Base-by-base conservation (phyloP, 2,113 vertebrate species). In the Elephantulus edwardii region DNA sequence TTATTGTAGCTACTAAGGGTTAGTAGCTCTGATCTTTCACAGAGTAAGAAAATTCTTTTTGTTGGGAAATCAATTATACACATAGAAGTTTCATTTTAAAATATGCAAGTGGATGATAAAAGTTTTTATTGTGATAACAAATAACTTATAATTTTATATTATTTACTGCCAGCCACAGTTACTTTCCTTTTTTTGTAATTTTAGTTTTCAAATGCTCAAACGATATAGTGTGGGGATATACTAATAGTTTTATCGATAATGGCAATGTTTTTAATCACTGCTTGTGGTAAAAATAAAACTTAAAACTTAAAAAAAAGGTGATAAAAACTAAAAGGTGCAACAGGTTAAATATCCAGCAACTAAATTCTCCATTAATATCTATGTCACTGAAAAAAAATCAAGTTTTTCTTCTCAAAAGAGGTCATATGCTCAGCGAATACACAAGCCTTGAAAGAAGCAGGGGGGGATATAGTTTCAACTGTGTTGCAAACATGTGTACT, bases 221-320 rank as follows among this genome's bases (percentile, higher is more conserved):
- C 78, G 35, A 30, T 33, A 78, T 2, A 88, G 11, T 78, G 87
- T 44, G 48, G 54, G 14, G 52, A 82, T 85, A 60, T 85, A 87
- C 75, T 84, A 92, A 88, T 68, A 78, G 44, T 78, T 94, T n/a
- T 85, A 46, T 50, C 12, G 35, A 48, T 90, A 16, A 60, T 64
- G 85, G 24, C 72, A 72, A 70, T 24, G 10, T 30, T 66, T 66
- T 66, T 66, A 9, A 81, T 46, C 0, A 22, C 13, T 20, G 35
- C 10, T 26, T 81, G 3, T 3, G n/a, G 28, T 82, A 70, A 90
- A 88, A 85, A 82, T 48, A 79, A 30, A 68, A 81, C 88, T 42
- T 46, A n/a, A n/a, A n/a, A n/a, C n/a, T n/a, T n/a, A n/a, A n/a
- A n/a, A n/a, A n/a, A n/a, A n/a, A n/a, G n/a, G n/a, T n/a, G n/a